Evolutionary conservation across 2,888 invertebrate genomes (phyloP).

Genomic region (Thyatira batis): DNA sequence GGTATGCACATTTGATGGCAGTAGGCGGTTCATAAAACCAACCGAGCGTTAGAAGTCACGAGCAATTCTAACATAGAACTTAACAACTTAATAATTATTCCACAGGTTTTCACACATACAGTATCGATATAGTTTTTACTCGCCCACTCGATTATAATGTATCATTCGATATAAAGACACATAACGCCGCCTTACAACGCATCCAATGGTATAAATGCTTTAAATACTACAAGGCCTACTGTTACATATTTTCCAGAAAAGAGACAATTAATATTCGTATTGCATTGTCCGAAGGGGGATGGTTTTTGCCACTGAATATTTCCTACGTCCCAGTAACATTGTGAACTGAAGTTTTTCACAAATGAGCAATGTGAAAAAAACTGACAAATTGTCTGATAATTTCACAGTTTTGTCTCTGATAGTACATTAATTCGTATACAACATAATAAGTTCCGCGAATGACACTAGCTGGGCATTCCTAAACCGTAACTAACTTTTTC

Average conservation of each 20-base stretch:
- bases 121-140: not conserved
- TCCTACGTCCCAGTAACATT: not conserved
- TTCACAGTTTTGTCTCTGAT: not conserved
- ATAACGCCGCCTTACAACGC: not conserved
- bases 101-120: not conserved
- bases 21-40: not conserved
- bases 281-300: not conserved
- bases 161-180: not conserved
- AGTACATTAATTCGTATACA: not conserved
- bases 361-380: not conserved
- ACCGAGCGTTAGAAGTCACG: not conserved
- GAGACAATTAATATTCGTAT: not conserved
- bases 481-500: not conserved
- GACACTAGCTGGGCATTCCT: not conserved
- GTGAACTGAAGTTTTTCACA: not conserved
- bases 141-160: not conserved
- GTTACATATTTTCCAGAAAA: not conserved
- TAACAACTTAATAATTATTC: not conserved
- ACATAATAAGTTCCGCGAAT: not conserved
- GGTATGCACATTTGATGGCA: too few relatives aligned
- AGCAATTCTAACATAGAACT: not conserved
- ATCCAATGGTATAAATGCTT: not conserved
- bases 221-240: not conserved
- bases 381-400: not conserved
- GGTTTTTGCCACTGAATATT: not conserved